Conservation (phyloP, 2,113 vertebrate species). For the Lucifuga dentata region DNA sequence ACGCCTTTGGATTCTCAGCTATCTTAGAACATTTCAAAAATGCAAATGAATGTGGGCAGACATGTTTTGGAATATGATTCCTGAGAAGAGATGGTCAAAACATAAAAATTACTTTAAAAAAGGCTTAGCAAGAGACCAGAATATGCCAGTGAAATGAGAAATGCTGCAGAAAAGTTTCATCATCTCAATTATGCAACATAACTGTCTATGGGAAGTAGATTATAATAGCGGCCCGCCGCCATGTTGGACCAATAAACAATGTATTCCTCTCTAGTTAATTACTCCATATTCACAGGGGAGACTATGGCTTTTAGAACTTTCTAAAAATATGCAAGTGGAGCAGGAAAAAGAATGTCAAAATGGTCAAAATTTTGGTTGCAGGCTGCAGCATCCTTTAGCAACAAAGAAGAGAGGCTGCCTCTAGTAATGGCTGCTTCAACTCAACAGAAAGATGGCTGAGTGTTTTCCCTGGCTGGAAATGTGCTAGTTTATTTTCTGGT, state of each 20-base stretch:
- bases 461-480: conserved; percentile 10
- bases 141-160: too few species aligned
- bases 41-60: too few species aligned
- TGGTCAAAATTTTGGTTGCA: too few species aligned
- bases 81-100: conserved; percentile 17
- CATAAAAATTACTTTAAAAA: not conserved
- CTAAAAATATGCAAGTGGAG: conserved; percentile 23
- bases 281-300: conserved; percentile 1
- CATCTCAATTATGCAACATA: conserved; percentile 1
- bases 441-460: conserved; percentile 18
- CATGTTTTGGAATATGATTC: too few species aligned
- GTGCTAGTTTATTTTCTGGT: conserved; percentile 10
- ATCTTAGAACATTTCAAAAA: too few species aligned
- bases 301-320: conserved; percentile 23
- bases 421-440: conserved; percentile 19
- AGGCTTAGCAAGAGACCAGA: too few species aligned
- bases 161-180: not conserved
- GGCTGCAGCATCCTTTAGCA: not conserved
- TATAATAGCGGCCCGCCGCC: not conserved
- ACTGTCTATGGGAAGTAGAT: not conserved
- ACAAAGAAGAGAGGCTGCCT: conserved; percentile 20
- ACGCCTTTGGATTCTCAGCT: too few species aligned
- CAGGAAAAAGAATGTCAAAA: conserved; percentile 2
- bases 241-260: conserved; percentile 40
- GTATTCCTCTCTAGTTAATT: conserved; percentile 30